Conservation (phyloP, 2,113 vertebrate species). For the Xiphias gladius region DNA sequence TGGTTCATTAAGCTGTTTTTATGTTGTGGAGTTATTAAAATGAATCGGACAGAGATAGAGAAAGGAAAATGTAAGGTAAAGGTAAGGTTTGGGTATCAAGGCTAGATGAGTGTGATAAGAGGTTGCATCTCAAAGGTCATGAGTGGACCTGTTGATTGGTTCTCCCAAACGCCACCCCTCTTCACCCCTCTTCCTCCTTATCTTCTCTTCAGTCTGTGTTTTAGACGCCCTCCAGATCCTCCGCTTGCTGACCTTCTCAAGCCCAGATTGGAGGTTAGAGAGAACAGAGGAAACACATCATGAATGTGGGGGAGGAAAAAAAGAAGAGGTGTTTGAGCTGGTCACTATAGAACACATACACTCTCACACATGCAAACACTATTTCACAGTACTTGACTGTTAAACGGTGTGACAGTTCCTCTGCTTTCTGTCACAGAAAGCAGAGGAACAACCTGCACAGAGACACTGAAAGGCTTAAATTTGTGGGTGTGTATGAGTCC, state of each 20-base stretch:
- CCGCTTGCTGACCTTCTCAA: slow-evolving; percentile 37
- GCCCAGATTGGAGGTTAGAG: slow-evolving; percentile 18
- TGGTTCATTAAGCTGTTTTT: neutral
- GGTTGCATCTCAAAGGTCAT: slow-evolving; percentile 54
- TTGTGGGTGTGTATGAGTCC: slow-evolving; percentile 19
- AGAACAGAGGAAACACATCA: neutral
- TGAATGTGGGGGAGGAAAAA: neutral
- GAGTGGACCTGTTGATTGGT: slow-evolving; percentile 56
- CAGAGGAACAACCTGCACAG: neutral
- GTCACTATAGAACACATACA: neutral
- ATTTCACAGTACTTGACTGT: neutral
- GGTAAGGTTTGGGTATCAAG: slow-evolving; percentile 12
- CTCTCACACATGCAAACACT: neutral
- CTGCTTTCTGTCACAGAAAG: no score
- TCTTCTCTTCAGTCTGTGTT: slow-evolving; percentile 29
- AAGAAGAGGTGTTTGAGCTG: neutral
- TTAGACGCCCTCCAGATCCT: slow-evolving; percentile 23
- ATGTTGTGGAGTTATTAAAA: neutral
- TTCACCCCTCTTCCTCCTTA: slow-evolving; percentile 23
- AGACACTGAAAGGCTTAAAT: neutral
- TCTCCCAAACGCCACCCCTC: slow-evolving; percentile 18
- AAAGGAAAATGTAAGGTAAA: slow-evolving; percentile 5
- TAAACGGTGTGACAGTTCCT: slow-evolving; percentile 8
- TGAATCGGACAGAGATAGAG: neutral
- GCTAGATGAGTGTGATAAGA: slow-evolving; percentile 53